Evolutionary conservation across 2,797 vertebrate genomes (phyloP), one percentile per base, ranked within the genome.

Genomic region (Pelochelys cantorii): DNA sequence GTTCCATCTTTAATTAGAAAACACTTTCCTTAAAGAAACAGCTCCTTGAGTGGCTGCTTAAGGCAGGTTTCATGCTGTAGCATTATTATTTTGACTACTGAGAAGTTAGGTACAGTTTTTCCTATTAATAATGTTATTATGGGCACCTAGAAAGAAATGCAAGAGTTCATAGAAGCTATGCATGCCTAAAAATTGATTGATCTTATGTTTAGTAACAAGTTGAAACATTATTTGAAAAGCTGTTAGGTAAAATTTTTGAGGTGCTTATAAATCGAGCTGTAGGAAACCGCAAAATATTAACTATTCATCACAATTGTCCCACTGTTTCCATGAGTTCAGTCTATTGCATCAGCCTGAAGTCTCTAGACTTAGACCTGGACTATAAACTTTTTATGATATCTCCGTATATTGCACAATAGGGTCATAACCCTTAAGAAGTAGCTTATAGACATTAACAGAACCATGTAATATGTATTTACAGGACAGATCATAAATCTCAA

Each of bases 1-100:
- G 86, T 86, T 93, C 84, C 93, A 92, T 77, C 57, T 79, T 93
- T 96, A 96, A 96, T 97, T 97, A 96, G 96, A 97, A 97, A 96
- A 62, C 90, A 95, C 88, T 96, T 95, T 89, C 2, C 56, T 74
- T 92, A 94, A 83, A 79, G 91, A 83, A 83, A 65, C 94, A 88
- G 27, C 93, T 92, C 62, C 82, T 93, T 71, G 55, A 10, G 0
- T 83, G 88, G 92, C 96, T 97, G 91, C 95, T 96, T 95, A 96
- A 95, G 86, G 68, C 87, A 81, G 79, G 87, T 97, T 96, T 95
- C 95, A 93, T 89, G 95, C 90, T 93, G 48, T 95, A 12, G 68
- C 95, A 65, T 84, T 97, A 90, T 90, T 96, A 84, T 92, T 96
- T 93, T 94, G 90, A 93, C 93, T 95, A 89, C 84, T 95, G 86